phyloP scores from a whole-genome alignment of 23 tunicate genomes.

The Ascidia mentula region DNA sequence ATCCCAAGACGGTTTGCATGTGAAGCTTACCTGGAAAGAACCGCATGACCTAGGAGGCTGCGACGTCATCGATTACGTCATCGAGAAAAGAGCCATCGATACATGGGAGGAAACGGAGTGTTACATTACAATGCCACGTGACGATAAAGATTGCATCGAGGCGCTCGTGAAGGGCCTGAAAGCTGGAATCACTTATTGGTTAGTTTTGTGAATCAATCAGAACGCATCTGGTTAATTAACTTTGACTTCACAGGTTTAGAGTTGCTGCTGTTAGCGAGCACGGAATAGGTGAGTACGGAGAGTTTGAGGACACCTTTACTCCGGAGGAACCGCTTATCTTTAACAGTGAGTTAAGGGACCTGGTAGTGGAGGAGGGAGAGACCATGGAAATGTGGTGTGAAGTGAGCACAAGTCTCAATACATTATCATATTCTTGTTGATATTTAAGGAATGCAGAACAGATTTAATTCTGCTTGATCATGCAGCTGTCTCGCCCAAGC shows the following conservation, averaged over 20 bases:
- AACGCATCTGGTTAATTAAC: background rate
- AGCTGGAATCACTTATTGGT: slow-evolving; percentile 9
- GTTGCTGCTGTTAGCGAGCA: slow-evolving; percentile 35
- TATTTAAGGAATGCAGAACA: too few species aligned
- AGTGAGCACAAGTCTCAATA: slow-evolving; percentile 23
- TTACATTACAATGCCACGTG: background rate
- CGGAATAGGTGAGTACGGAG: slow-evolving; percentile 20
- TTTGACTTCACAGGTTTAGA: slow-evolving; percentile 10
- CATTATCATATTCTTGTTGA: background rate
- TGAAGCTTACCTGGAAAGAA: slow-evolving; percentile 21
- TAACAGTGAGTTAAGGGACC: slow-evolving; percentile 4
- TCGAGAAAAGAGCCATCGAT: slow-evolving; percentile 11
- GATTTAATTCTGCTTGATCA: background rate
- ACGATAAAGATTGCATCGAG: background rate
- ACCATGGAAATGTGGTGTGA: slow-evolving; percentile 40
- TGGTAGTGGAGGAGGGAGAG: slow-evolving; percentile 32
- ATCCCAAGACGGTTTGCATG: background rate
- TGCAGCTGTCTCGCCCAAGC: slow-evolving; percentile 27
- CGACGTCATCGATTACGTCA: slow-evolving; percentile 16
- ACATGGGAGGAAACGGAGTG: slow-evolving; percentile 13
- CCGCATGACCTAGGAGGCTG: slow-evolving; percentile 24
- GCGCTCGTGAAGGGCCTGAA: background rate
- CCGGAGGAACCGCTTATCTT: slow-evolving; percentile 26
- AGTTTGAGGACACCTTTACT: slow-evolving; percentile 8
- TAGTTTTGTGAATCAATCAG: background rate